Evolutionary conservation across 2,113 vertebrate genomes (phyloP), one percentile per base, ranked within the genome.

Genomic region (Lepisosteus osseus): DNA sequence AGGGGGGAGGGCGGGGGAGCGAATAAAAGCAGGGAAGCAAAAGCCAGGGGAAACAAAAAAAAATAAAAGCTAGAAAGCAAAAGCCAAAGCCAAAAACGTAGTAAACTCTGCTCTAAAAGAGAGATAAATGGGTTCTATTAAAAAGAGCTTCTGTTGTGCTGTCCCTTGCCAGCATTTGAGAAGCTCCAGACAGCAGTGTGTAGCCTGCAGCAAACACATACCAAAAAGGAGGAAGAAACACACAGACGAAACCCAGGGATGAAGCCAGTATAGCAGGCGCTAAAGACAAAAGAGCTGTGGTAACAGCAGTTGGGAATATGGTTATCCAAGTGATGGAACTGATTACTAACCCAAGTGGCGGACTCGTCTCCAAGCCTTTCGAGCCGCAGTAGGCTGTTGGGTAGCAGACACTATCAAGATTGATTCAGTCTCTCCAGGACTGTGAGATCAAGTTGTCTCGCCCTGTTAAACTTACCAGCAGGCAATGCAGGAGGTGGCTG

Each of bases 91-190:
- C 47, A 5, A 51, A 9, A 51, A 51, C 9, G 47, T 9, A 51
- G 5, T 51, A 51, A 51, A 51, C 47, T 51, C 5, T 9, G 47
- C 5, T 51, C 47, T 51, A 51, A 45, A 43, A 61, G 65, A 40
- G 17, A 73, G 71, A 73, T 67, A 56, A 54, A 73, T 73, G 71
- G 44, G 54, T 57, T 54, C 71, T 43, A 73, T 73, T 67, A 73
- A n/a, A 9, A 3, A 15, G 54, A 72, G 64, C 54, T 55, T 72
- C 64, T 59, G 54, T 17, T 3, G 55, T 64, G 7, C 65, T 12
- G 9, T 61, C 13, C 29, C 64, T 44, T 41, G 15, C 29, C 42
- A 42, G 62, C 62, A 41, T 41, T 65, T 65, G 55, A 56, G 9
- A 9, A 14, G 64, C 4, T 44, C 8, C 62, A 57, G 62, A 72